Base-by-base conservation (phyloP, 2,113 vertebrate species). In the Synchiropus splendidus region DNA sequence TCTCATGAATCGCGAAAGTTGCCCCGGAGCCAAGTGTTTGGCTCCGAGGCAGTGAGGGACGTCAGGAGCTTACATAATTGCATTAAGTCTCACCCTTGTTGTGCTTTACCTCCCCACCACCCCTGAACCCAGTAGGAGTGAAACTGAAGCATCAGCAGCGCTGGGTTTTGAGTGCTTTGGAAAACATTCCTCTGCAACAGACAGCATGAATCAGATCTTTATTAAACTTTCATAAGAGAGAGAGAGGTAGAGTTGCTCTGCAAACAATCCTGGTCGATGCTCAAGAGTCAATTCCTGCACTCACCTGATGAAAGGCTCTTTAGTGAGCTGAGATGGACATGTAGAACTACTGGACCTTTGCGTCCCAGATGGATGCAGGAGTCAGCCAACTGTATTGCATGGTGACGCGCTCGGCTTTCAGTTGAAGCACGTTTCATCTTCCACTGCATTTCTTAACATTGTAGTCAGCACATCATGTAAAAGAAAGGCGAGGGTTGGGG, bases 161-260 rank as follows among this genome's bases (percentile, higher is more conserved):
- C 75, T 79, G 63, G 55, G 58, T 54, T 61, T 57, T 61, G 75
- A 79, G 78, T 74, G 74, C 50, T 27, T 27, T 27, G 4, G n/a
- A 27, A 27, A 27, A 27, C 21, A 27, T 55, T 77, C 71, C 70
- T 54, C 67, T 62, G 31, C 36, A 52, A 42, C 39, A 45, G 64
- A 59, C 49, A n/a, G 61, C 54, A 64, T 82, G 75, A 73, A 74
- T 80, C 78, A 72, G 63, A 67, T 41, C 47, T 46, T 42, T 67
- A 71, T 76, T 75, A 72, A 60, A 67, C 71, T 75, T 78, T 61
- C 71, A 75, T 66, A 56, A 77, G 63, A 57, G 70, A 65, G 51
- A 58, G 60, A 58, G 68, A 63, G 43, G 61, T 39, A 54, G 42
- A 74, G 45, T 42, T 50, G 58, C 52, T 56, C 31, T 45, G 41